phyloP scores from a whole-genome alignment of 1,140 invertebrate species.

The Pemphigus obesinymphae region DNA sequence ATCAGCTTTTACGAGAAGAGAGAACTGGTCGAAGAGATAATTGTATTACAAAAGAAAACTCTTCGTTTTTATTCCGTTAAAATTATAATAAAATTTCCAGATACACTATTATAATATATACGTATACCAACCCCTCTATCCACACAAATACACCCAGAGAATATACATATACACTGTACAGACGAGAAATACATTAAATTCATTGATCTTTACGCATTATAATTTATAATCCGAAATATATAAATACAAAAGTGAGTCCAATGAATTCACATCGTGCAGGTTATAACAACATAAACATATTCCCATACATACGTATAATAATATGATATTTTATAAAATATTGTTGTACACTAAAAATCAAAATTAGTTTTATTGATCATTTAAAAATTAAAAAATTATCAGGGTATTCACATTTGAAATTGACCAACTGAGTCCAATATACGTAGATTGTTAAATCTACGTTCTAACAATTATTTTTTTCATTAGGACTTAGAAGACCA shows the following conservation, averaged over 20 bases:
- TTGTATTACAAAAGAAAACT: conserved; percentile 39
- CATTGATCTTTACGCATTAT: neutral
- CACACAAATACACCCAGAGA: neutral
- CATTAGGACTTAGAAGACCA: conserved; percentile 19
- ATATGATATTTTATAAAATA: neutral
- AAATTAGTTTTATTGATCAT: neutral
- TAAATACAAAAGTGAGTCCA: neutral
- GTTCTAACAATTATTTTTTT: conserved; percentile 23
- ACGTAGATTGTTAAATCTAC: conserved; percentile 12
- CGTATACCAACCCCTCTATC: neutral
- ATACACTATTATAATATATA: neutral
- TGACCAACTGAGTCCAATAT: conserved; percentile 23
- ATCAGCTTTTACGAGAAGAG: conserved; percentile 20
- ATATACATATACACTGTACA: neutral
- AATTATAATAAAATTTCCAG: conserved; percentile 33
- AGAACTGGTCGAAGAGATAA: conserved; percentile 23
- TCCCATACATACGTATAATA: neutral
- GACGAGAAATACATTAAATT: neutral
- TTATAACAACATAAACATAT: neutral
- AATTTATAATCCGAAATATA: neutral
- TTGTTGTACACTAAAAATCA: neutral
- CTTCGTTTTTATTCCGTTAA: conserved; percentile 29
- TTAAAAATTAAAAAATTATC: neutral
- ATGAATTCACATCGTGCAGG: neutral
- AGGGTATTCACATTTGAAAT: neutral